Evolutionary conservation across 2,113 vertebrate genomes (phyloP), one percentile per base, ranked within the genome.

Genomic region (Cyanistes caeruleus): DNA sequence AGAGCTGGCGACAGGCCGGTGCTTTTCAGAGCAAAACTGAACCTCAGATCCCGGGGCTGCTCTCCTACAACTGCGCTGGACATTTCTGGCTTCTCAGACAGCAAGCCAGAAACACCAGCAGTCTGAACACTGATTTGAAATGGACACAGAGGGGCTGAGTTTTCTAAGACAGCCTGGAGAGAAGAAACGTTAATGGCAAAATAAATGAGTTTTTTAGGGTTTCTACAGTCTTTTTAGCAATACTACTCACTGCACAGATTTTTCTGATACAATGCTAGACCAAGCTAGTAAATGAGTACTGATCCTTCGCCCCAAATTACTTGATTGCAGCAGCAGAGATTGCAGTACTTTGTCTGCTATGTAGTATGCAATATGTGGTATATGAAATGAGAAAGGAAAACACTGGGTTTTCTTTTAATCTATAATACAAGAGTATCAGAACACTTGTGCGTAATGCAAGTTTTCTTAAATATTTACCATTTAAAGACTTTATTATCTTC

Each of bases 101-200:
- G 72, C 79, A 98, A 96, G 46, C 89, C 97, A 73, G 97, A 98
- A 24, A 95, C 88, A 33, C 85, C 95, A 91, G 96, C 89, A 9
- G 97, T 97, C 87, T 97, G 87, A 70, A 97, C 76, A 44, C 77
- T 89, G 89, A 97, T 96, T 88, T 73, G 68, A 67, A 97, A 67
- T 2, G 91, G 59, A 83, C 51, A 48, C 64, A 97, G 65, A 96
- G 70, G 64, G 81, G 51, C 1, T 97, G 89, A 58, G 93, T 97
- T 97, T 97, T 98, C 97, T 95, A 93, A 39, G 41, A 97, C 75
- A 67, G n/a, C 52, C 77, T 91, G 70, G 48, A 80, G 18, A 79
- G 25, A 80, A 79, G 11, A 75, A 55, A 49, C 35, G 27, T 5
- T 35, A 31, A 62, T 15, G 55, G 33, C 33, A 75, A 79, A 82